Evolutionary conservation across 2,113 vertebrate species (phyloP).

Genomic region (Prionailurus bengalensis): DNA sequence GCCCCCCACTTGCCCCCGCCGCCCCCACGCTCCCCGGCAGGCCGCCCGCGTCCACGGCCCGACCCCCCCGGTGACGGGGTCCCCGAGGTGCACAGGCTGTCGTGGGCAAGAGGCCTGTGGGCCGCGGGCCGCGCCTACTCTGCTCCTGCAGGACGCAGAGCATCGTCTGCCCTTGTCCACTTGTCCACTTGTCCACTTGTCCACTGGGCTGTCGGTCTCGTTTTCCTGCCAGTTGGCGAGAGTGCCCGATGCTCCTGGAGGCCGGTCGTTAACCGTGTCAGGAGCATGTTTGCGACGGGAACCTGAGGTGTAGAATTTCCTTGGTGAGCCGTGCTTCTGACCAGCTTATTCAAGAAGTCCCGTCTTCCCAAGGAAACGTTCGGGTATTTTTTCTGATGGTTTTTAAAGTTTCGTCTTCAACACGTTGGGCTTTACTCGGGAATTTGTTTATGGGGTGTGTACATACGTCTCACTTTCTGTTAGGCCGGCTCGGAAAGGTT

Average conservation of each 20-base stretch:
- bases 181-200: rapidly evolving
- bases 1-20: not conserved
- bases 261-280: no score
- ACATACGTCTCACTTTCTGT: no score
- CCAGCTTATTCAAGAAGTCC: no score
- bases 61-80: not conserved
- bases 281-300: not conserved
- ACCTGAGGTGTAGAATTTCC: rapidly evolving
- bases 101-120: not conserved
- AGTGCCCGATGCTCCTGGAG: rapidly evolving
- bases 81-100: no score
- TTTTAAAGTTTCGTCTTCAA: not conserved
- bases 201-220: not conserved
- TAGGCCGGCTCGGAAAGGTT: not conserved
- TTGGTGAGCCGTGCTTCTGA: rapidly evolving
- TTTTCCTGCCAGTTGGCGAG: not conserved
- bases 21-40: not conserved
- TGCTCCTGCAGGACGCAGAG: not conserved
- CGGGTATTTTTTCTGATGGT: no score
- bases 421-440: not conserved
- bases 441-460: no score
- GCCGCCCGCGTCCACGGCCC: not conserved
- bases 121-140: not conserved
- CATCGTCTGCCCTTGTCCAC: rapidly evolving
- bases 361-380: not conserved